These are phyloP conservation scores for Hippoglossus hippoglossus DNA, from an alignment of 2,797 vertebrate genomes.

Conservation along the genomic window DNA sequence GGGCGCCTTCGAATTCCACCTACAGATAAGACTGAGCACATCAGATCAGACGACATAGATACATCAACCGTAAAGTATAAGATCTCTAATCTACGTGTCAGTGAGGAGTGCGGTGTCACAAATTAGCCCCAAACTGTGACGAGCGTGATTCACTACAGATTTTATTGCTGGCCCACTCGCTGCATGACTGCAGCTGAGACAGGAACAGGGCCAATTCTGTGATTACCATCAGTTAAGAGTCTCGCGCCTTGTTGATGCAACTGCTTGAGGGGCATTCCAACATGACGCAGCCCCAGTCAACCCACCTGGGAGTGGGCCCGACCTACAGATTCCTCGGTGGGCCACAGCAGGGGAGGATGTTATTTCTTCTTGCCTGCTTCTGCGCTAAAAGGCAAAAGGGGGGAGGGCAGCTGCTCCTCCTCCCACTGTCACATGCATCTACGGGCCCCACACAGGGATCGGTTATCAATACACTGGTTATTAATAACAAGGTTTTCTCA, in stretches of 20 bases:
- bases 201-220: conserved; percentile 14
- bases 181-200: conserved; percentile 13
- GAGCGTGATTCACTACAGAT: conserved; percentile 10
- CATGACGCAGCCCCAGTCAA: conserved; percentile 47
- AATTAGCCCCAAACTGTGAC: conserved; percentile 24
- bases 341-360: conserved; percentile 77
- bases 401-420: conserved; percentile 57
- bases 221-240: conserved; percentile 45
- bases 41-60: conserved; percentile 13
- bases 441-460: conserved; percentile 29
- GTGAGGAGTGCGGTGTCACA: neutral
- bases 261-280: conserved; percentile 79
- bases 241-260: conserved; percentile 75
- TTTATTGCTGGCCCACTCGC: conserved; percentile 9
- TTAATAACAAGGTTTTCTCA: neutral
- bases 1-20: neutral
- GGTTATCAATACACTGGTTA: neutral
- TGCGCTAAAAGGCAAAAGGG: conserved; percentile 33
- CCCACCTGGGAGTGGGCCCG: conserved; percentile 59
- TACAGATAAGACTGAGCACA: conserved; percentile 24
- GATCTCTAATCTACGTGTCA: neutral
- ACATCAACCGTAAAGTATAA: too few relatives aligned
- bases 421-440: conserved; percentile 53
- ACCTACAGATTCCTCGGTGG: conserved; percentile 70
- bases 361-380: conserved; percentile 74